phyloP scores from a whole-genome alignment of 2,888 invertebrate species.

The Dolomedes plantarius region DNA sequence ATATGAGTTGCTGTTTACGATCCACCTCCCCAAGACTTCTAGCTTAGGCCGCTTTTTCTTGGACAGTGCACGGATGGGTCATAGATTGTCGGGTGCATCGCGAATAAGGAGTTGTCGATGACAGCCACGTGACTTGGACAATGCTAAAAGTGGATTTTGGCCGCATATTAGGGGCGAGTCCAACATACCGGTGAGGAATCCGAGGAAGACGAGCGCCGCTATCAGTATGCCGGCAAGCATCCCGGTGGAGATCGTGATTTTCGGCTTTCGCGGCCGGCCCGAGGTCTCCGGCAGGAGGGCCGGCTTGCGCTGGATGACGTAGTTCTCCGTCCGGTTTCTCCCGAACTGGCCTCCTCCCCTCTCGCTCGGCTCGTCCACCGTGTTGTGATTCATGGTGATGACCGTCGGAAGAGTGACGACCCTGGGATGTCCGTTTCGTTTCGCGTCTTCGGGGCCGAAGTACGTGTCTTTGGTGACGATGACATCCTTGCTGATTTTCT shows the following conservation, averaged over 20 bases:
- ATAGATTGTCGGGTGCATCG: too few species aligned
- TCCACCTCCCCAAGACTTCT: too few species aligned
- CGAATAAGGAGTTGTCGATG: too few species aligned
- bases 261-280: slow-evolving; percentile 36
- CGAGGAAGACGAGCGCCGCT: slow-evolving; percentile 58
- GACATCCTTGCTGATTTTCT: background rate
- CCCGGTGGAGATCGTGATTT: slow-evolving; percentile 45
- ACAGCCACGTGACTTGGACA: too few species aligned
- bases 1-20: too few species aligned
- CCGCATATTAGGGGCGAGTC: too few species aligned
- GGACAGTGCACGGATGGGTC: too few species aligned
- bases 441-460: background rate
- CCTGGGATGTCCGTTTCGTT: too few species aligned
- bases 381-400: slow-evolving; percentile 15
- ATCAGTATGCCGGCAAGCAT: slow-evolving; percentile 63
- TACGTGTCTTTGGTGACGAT: background rate
- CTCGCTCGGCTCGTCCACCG: background rate
- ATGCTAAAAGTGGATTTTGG: too few species aligned
- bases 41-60: too few species aligned
- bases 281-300: slow-evolving; percentile 14
- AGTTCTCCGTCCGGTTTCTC: slow-evolving; percentile 40
- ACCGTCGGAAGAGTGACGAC: slow-evolving; percentile 36
- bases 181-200: slow-evolving; percentile 67
- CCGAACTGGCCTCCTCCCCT: too few species aligned
- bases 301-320: slow-evolving; percentile 36